Conservation (phyloP, 2,113 vertebrate genomes). For the Cynoglossus semilaevis region DNA sequence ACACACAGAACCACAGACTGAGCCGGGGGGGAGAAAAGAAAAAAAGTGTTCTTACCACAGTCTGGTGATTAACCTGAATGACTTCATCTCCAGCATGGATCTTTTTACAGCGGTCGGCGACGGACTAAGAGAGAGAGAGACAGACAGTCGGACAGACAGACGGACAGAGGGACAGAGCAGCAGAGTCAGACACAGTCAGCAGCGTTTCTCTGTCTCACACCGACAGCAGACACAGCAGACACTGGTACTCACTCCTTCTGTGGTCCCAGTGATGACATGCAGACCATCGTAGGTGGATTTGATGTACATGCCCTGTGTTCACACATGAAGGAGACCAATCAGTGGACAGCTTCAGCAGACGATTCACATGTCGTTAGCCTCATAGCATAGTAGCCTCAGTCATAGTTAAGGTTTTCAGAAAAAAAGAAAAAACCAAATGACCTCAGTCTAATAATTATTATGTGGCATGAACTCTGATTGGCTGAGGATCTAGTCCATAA, state of each 20-base stretch:
- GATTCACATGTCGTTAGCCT: conserved; percentile 1
- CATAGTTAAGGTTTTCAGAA: too few species aligned
- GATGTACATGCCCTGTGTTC: conserved; percentile 90
- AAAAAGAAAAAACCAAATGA: too few species aligned
- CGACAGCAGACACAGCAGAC: conserved; percentile 1
- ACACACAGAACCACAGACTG: not conserved
- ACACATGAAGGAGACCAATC: too few species aligned
- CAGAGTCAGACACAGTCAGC: too few species aligned
- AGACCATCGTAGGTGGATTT: conserved; percentile 94
- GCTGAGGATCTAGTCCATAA: too few species aligned
- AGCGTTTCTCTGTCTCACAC: not conserved
- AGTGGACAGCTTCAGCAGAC: too few species aligned
- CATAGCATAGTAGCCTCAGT: not conserved
- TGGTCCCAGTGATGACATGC: conserved; percentile 93
- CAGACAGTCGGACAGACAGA: too few species aligned
- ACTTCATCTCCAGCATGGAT: conserved; percentile 82
- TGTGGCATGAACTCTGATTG: too few species aligned
- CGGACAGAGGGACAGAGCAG: too few species aligned
- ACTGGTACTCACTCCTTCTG: conserved; percentile 86
- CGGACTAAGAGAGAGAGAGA: conserved; percentile 63
- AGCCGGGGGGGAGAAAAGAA: not conserved
- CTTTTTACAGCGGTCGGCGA: conserved; percentile 81
- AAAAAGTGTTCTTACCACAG: conserved; percentile 66
- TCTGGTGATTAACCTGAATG: conserved; percentile 82
- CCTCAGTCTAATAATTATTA: too few species aligned